phyloP scores from a whole-genome alignment of 92 coral and sea anemone species.

The Porites rus region DNA sequence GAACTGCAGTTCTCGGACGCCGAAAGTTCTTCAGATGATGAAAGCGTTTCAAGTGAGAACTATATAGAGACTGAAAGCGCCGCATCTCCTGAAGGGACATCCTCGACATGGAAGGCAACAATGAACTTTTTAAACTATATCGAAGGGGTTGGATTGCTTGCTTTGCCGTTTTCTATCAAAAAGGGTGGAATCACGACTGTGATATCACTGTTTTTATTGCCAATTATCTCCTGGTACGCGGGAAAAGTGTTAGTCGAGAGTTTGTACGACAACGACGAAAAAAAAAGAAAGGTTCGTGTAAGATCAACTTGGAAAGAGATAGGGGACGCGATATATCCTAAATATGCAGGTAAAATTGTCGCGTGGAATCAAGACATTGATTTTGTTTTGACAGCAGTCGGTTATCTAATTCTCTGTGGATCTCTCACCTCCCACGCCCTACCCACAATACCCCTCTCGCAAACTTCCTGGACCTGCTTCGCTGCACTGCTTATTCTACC shows the following conservation, averaged over 20 bases:
- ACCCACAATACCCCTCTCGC: neutral
- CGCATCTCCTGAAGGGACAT: neutral
- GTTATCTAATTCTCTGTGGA: slow-evolving; percentile 18
- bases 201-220: neutral
- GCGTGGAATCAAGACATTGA: neutral
- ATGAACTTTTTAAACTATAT: neutral
- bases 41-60: neutral
- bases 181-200: slow-evolving; percentile 4
- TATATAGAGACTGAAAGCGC: too few relatives aligned
- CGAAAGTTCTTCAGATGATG: slow-evolving; percentile 4
- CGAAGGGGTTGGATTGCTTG: slow-evolving; percentile 3
- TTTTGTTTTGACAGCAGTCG: neutral
- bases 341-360: slow-evolving; percentile 11
- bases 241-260: neutral
- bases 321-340: slow-evolving; percentile 5
- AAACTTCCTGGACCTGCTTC: neutral
- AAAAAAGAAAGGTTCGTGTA: neutral
- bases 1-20: neutral
- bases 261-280: neutral
- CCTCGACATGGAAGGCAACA: slow-evolving; percentile 5
- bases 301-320: slow-evolving; percentile 4
- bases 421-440: neutral
- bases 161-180: slow-evolving; percentile 2
- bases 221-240: slow-evolving; percentile 4
- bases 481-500: slow-evolving; percentile 6